Evolutionary conservation across 2,888 invertebrate genomes (phyloP).

Genomic region (Lottia scabra): DNA sequence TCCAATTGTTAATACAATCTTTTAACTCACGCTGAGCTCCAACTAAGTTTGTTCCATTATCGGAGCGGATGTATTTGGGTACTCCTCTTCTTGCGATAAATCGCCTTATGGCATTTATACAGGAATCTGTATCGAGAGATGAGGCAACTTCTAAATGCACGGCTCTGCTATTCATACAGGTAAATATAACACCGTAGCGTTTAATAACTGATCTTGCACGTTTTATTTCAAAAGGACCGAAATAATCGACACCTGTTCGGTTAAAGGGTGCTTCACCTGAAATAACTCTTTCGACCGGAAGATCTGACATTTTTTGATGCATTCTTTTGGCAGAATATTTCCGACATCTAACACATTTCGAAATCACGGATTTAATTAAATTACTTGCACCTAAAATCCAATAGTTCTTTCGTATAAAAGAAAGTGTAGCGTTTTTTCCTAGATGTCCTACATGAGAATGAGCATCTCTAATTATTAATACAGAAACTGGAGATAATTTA

Average conservation of each 20-base stretch:
- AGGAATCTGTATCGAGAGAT: conserved; percentile 19
- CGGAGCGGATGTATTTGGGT: conserved; percentile 10
- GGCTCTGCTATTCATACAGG: conserved; percentile 23
- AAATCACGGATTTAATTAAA: background rate
- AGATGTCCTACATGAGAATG: conserved; percentile 2
- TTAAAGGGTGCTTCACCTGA: conserved; percentile 15
- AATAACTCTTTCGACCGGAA: conserved; percentile 18
- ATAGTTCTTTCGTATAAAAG: conserved; percentile 4
- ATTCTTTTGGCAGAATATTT: conserved; percentile 4
- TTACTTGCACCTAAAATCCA: conserved; percentile 11
- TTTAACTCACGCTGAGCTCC: conserved; percentile 26
- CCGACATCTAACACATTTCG: conserved; percentile 1
- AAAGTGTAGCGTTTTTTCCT: background rate
- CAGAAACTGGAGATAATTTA: conserved; percentile 7
- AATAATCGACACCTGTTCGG: conserved; percentile 19
- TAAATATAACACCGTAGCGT: conserved; percentile 32
- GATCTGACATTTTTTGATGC: conserved; percentile 28
- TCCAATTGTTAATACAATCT: conserved; percentile 23
- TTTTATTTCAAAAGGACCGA: conserved; percentile 26
- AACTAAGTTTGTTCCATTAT: conserved; percentile 31
- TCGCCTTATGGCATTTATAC: conserved; percentile 22
- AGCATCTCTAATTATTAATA: conserved; percentile 5
- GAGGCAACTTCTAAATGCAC: conserved; percentile 26
- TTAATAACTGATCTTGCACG: conserved; percentile 17
- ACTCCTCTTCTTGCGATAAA: conserved; percentile 24